Evolutionary conservation across 2,113 vertebrate genomes (phyloP), one percentile per base, ranked within the genome.

Genomic region (Scophthalmus maximus): DNA sequence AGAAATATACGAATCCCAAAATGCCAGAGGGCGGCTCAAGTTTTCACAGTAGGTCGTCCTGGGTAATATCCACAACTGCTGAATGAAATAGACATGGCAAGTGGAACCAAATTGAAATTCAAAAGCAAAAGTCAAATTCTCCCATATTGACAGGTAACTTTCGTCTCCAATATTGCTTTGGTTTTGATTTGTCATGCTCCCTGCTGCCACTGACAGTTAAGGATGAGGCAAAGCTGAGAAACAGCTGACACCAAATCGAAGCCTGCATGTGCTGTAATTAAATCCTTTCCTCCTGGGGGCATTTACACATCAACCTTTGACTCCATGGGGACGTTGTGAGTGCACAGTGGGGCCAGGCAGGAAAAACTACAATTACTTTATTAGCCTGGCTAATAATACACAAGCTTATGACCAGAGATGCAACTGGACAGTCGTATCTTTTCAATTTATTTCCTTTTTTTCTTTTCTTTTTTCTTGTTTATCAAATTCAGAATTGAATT

Each of bases 181-280:
- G 63, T 77, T 87, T 76, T 5, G 58, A 63, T 75, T 84, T 84
- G 72, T 40, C 73, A n/a, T 25, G 36, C 72, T 46, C 58, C 68
- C 78, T 78, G 78, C 58, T 65, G 78, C 84, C 83, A 55, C 61
- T 2, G 15, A 69, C 49, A 23, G 58, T 25, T 75, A 6, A n/a
- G 5, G 72, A 78, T 73, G 64, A 86, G 75, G 78, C 55, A 12
- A 78, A 61, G 72, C 79, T 64, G 64, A 68, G 73, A 87, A 89
- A 90, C 72, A 81, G 90, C 85, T 81, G 89, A 91, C 82, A 81
- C 65, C 51, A 70, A 83, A 89, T 81, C 81, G 87, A 67, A 71
- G 62, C 70, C 57, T 34, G 34, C 83, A 76, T 46, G n/a, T n/a
- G 18, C 68, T 59, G 76, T 85, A 87, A 92, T 88, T 88, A 88